Evolutionary conservation across 2,113 vertebrate genomes (phyloP).

Genomic region (Australoheros scitulus): DNA sequence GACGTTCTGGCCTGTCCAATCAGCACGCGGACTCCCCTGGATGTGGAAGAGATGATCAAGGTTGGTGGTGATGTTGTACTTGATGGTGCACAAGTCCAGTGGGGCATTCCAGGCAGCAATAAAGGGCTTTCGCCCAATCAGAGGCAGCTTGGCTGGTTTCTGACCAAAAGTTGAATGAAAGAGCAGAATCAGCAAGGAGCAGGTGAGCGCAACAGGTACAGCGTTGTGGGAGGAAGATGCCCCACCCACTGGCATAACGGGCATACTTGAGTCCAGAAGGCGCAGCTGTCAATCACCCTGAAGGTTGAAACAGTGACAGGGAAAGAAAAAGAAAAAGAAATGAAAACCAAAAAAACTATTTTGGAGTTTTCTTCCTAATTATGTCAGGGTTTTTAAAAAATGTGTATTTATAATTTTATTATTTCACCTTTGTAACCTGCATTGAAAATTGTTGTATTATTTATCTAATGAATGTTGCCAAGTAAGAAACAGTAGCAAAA

Average conservation of each 20-base stretch:
- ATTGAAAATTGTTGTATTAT: background rate
- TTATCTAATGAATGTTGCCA: background rate
- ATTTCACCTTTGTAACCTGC: background rate
- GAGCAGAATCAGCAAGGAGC: constrained; percentile 69
- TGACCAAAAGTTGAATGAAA: constrained; percentile 71
- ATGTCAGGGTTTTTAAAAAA: background rate
- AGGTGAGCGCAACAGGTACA: constrained; percentile 66
- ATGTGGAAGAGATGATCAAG: constrained; percentile 80
- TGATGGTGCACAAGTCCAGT: constrained; percentile 79
- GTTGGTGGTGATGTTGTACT: constrained; percentile 77
- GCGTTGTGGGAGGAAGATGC: constrained; percentile 65
- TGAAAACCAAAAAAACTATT: background rate
- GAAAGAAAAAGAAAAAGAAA: background rate
- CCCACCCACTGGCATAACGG: constrained; percentile 72
- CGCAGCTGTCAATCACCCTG: constrained; percentile 75
- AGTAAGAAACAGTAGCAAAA: background rate
- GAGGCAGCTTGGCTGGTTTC: constrained; percentile 79
- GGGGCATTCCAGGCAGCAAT: constrained; percentile 84
- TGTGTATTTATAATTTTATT: background rate
- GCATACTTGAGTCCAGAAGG: constrained; percentile 66
- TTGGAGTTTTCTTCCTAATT: background rate
- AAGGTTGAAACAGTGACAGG: background rate
- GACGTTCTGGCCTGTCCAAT: constrained; percentile 83
- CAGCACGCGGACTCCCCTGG: constrained; percentile 79
- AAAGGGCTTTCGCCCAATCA: constrained; percentile 82